These are phyloP conservation scores for Callospermophilus lateralis DNA, from an alignment of 2,113 vertebrate genomes.

Conservation along the genomic window DNA sequence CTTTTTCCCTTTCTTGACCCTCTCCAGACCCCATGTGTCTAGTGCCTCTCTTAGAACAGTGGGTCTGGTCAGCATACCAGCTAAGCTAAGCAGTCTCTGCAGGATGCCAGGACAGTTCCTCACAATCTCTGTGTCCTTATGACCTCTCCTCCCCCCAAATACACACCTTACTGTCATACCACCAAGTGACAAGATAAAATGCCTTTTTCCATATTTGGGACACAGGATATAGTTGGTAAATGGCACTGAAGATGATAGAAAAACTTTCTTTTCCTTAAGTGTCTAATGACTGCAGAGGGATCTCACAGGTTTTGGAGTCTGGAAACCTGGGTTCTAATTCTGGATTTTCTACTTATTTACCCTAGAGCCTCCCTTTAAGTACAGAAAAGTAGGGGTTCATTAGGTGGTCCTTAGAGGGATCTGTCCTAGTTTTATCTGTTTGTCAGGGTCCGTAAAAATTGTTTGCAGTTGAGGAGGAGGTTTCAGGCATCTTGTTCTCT, in stretches of 20 bases:
- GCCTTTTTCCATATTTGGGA: not conserved
- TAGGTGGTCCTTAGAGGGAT: not conserved
- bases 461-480: not conserved
- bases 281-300: not conserved
- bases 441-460: not conserved
- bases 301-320: constrained; percentile 13
- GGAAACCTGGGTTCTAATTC: constrained; percentile 7
- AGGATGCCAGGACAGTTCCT: not conserved
- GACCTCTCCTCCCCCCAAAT: not conserved
- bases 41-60: not conserved
- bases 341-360: not conserved
- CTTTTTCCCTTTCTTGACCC: not conserved
- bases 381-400: not conserved
- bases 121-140: not conserved
- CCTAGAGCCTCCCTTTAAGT: not conserved
- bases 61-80: not conserved
- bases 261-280: not conserved
- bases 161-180: not conserved
- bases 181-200: not conserved
- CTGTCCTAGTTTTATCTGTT: not conserved
- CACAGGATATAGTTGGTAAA: not conserved
- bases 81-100: not conserved
- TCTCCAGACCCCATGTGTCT: not conserved
- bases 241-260: not conserved
- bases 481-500: not conserved